phyloP scores from a whole-genome alignment of 2,888 invertebrate species.

The Mesopsocus fuscifrons region DNA sequence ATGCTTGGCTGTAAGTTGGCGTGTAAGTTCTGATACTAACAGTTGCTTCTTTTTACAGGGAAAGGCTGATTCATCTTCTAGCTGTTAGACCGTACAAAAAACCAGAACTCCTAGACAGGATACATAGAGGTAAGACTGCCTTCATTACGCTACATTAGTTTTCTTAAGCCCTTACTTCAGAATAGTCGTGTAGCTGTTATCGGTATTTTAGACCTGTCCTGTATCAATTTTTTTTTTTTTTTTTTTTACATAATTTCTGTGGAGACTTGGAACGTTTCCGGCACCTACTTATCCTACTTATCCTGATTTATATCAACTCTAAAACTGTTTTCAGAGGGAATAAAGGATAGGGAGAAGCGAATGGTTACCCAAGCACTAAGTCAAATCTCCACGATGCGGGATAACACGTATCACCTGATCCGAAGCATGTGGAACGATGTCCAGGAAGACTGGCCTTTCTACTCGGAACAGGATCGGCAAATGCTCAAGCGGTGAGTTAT shows the following conservation, averaged over 20 bases:
- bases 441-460: conserved; percentile 86
- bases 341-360: conserved; percentile 63
- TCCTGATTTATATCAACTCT: no score
- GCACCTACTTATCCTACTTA: no score
- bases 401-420: conserved; percentile 76
- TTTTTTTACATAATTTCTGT: not conserved
- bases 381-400: conserved; percentile 62
- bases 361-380: conserved; percentile 58
- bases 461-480: conserved; percentile 73
- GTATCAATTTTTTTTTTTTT: not conserved
- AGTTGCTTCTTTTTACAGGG: conserved; percentile 42
- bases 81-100: conserved; percentile 87
- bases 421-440: conserved; percentile 85
- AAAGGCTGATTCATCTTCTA: conserved; percentile 84
- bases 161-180: no score
- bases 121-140: conserved; percentile 48
- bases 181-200: no score
- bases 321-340: conserved; percentile 78
- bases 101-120: conserved; percentile 66
- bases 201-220: no score
- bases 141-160: no score
- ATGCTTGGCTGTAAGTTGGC: no score
- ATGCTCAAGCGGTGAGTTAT: conserved; percentile 60
- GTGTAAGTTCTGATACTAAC: no score
- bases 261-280: no score